A percentile compares a stretch with the other conserved stretches of the same genome.
Conservation (phyloP, 2,113 vertebrate genomes). For the Colius striatus region DNA sequence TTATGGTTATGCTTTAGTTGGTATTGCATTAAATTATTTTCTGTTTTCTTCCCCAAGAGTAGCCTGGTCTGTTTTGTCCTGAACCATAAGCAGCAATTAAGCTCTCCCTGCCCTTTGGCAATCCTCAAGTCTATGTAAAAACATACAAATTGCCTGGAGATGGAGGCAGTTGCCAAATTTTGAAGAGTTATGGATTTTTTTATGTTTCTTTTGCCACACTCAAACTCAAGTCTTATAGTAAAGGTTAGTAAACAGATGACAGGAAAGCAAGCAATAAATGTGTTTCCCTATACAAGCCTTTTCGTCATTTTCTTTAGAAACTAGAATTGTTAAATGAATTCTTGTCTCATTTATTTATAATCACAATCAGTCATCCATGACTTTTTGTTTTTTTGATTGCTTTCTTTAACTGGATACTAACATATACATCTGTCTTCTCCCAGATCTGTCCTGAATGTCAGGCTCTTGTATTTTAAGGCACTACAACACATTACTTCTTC, state of each 20-base stretch:
- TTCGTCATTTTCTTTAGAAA: background rate
- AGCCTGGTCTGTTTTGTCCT: no score
- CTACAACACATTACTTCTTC: background rate
- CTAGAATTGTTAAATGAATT: background rate
- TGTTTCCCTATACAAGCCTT: background rate
- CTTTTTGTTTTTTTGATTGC: background rate
- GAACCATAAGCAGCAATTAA: no score
- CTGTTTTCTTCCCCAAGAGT: no score
- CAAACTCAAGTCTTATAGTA: background rate
- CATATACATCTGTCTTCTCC: background rate
- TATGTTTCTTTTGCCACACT: background rate
- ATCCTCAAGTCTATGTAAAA: no score
- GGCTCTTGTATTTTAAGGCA: background rate
- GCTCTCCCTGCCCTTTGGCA: no score
- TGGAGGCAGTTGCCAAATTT: background rate
- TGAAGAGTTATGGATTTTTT: background rate
- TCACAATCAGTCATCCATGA: background rate
- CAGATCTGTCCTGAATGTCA: background rate
- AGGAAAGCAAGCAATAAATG: background rate
- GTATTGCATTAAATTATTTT: no score
- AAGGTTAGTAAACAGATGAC: background rate
- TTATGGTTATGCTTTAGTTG: no score
- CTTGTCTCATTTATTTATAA: background rate
- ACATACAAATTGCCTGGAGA: background rate
- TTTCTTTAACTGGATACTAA: background rate